These are phyloP conservation scores for Peromyscus californicus DNA, from an alignment of 2,113 vertebrate genomes.

Conservation along the genomic window DNA sequence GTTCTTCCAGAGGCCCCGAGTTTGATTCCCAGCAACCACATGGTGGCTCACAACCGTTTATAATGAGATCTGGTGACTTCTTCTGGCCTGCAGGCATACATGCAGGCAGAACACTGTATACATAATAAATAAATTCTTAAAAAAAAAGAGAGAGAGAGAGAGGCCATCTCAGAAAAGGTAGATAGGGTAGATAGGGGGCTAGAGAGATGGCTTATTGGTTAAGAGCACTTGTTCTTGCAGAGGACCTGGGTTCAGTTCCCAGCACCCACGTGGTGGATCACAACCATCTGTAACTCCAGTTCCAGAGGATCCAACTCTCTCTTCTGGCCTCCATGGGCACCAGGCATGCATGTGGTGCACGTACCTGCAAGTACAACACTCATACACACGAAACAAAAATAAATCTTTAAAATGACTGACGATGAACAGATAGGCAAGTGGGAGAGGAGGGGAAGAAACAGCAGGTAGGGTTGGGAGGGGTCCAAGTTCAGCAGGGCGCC, in stretches of 20 bases:
- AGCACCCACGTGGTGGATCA: neutral
- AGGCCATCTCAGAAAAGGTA: too few relatives aligned
- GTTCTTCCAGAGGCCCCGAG: too few relatives aligned
- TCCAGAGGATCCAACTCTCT: too few relatives aligned
- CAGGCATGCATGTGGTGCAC: neutral
- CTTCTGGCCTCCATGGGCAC: neutral
- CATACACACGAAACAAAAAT: neutral
- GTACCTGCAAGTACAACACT: neutral
- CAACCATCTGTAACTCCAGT: neutral
- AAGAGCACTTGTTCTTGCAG: neutral
- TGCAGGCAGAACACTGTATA: too few relatives aligned
- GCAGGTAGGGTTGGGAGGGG: neutral
- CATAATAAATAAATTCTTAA: too few relatives aligned
- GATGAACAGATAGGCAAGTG: neutral
- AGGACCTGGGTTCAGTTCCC: neutral
- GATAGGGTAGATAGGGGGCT: neutral
- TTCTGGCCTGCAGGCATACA: too few relatives aligned
- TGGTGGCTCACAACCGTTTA: neutral
- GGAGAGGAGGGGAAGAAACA: too few relatives aligned
- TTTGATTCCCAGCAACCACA: neutral
- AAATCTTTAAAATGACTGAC: neutral
- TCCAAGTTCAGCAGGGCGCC: neutral
- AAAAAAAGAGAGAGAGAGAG: too few relatives aligned
- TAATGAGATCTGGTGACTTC: too few relatives aligned
- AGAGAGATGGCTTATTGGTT: neutral